phyloP scores from a whole-genome alignment of 2,888 invertebrate genomes.

The Scaptomyza polygonia region DNA sequence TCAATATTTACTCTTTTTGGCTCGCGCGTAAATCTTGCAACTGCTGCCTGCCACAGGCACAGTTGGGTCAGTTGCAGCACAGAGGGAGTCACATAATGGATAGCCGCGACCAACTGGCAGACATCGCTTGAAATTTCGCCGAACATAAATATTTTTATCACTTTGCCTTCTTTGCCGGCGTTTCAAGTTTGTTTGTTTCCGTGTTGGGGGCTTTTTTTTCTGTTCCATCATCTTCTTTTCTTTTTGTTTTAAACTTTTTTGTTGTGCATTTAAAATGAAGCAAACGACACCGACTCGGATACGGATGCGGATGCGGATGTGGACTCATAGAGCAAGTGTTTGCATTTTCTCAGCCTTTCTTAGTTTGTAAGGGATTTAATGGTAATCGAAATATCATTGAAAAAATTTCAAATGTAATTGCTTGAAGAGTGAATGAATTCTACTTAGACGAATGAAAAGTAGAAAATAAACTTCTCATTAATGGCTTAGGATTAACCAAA shows the following conservation, averaged over 20 bases:
- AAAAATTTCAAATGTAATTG: constrained; percentile 11
- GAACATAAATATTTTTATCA: constrained; percentile 80
- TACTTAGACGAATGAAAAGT: not conserved
- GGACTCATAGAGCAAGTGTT: constrained; percentile 21
- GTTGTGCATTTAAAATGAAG: constrained; percentile 51
- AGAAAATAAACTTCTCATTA: no score
- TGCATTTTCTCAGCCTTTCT: constrained; percentile 46
- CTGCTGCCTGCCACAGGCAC: constrained; percentile 23
- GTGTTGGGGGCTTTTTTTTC: constrained; percentile 11
- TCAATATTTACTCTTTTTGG: constrained; percentile 57
- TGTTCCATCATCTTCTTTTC: not conserved
- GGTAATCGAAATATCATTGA: not conserved
- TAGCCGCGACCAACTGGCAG: constrained; percentile 36
- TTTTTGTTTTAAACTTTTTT: constrained; percentile 16
- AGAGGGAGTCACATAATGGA: constrained; percentile 44
- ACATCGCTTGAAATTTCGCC: constrained; percentile 67
- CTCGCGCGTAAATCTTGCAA: constrained; percentile 49
- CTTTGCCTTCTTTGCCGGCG: constrained; percentile 59
- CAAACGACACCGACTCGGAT: constrained; percentile 6
- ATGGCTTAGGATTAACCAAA: no score
- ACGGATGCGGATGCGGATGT: constrained; percentile 16
- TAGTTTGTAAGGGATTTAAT: constrained; percentile 9
- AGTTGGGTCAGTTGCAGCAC: constrained; percentile 19
- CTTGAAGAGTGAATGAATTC: not conserved
- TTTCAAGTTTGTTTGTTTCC: constrained; percentile 46